Conservation (phyloP, 1,140 invertebrate species). For the Pseudomyrmex flavicornis region DNA sequence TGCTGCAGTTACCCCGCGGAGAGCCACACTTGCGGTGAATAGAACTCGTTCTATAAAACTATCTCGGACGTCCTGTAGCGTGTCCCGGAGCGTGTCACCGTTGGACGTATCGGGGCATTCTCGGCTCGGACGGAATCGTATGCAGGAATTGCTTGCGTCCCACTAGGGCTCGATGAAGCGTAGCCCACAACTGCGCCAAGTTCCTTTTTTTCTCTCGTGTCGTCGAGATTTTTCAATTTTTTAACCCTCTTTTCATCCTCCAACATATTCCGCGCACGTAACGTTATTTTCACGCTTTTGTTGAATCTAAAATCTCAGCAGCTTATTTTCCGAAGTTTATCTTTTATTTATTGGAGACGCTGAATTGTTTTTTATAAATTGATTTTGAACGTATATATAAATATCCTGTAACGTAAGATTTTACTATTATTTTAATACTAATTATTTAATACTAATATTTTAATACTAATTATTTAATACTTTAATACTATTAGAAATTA, state of each 20-base stretch:
- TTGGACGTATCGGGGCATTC: conserved; percentile 48
- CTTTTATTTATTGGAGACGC: neutral
- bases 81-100: conserved; percentile 55
- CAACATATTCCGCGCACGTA: neutral
- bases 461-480: too few species aligned
- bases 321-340: neutral
- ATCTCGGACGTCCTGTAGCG: conserved; percentile 62
- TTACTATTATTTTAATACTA: neutral
- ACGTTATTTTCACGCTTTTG: neutral
- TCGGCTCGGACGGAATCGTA: conserved; percentile 11
- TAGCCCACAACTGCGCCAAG: neutral
- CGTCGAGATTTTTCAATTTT: neutral
- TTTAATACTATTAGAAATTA: neutral
- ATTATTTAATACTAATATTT: too few species aligned
- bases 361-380: neutral
- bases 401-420: neutral
- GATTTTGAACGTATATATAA: neutral
- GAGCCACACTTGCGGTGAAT: conserved; percentile 57
- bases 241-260: neutral
- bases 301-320: neutral
- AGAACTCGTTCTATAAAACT: conserved; percentile 72
- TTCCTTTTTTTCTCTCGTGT: neutral
- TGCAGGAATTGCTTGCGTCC: conserved; percentile 27
- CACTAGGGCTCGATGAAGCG: conserved; percentile 26
- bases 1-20: conserved; percentile 60